Base-by-base conservation (phyloP, 2,888 invertebrate genomes). In the Agrotis puta region DNA sequence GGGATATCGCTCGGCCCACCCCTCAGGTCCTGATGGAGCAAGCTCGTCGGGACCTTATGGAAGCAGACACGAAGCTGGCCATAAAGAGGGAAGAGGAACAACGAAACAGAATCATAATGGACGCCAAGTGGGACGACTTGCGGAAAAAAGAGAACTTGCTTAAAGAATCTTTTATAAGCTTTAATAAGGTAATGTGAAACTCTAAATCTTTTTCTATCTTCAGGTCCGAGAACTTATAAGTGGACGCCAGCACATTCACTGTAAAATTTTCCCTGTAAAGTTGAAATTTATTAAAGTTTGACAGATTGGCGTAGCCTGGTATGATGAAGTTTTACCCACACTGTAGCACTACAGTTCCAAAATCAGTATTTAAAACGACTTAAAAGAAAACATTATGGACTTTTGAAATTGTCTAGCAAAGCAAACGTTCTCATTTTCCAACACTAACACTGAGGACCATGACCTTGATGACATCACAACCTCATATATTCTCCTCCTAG, bases 141-240 rank as follows among this genome's bases (percentile, higher is more conserved):
- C 90, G 96, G 45, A 90, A 88, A 6, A 96, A 97, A 81, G 96
- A 97, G 83, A 85, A 94, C 69, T 82, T 95, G 43, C 88, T 97
- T 1, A 96, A 96, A 68, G 94, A 96, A 64, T 97, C 97, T 2
- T 97, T 97, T 82, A 96, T 97, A 53, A 97, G 97, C 85, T 97
- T 97, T 79, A 97, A 97, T 84, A 96, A 96, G 92, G 96, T 96
- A 39, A 39, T 39, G 39, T n/a, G n/a, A n/a, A n/a, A n/a, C n/a
- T n/a, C n/a, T n/a, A 39, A 39, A 39, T 39, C 39, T 7, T 39
- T 39, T 39, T 39, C 11, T 39, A 39, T 1, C 39, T 39, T 39
- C 11, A 39, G 2, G 9, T 33, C 9, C 3, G 9, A 39, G 39
- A n/a, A n/a, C n/a, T n/a, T n/a, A n/a, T n/a, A n/a, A n/a, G n/a